A percentile compares a stretch with the other conserved stretches of the same genome.
These are phyloP conservation scores for Penaeus japonicus DNA, from an alignment of 1,140 invertebrate genomes.

Conservation along the genomic window DNA sequence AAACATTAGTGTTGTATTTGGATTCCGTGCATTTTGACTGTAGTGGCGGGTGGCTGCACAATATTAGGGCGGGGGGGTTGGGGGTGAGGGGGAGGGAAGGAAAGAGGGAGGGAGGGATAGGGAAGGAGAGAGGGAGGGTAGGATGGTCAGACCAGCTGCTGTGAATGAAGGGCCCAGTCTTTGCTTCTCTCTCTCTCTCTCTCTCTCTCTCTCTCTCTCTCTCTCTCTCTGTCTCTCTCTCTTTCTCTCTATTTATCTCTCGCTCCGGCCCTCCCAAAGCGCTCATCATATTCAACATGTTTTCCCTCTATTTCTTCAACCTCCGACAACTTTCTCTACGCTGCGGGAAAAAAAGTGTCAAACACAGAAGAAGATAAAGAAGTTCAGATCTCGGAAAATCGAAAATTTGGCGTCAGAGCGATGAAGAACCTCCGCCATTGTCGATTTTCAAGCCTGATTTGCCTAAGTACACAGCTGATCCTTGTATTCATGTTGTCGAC, in stretches of 20 bases:
- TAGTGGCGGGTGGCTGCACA: background rate
- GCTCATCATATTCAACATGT: too few relatives aligned
- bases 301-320: background rate
- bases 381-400: too few relatives aligned
- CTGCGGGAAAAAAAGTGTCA: background rate
- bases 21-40: background rate
- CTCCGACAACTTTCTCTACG: background rate
- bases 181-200: background rate
- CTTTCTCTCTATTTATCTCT: background rate
- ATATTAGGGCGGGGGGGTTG: background rate
- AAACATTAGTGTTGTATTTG: too few relatives aligned
- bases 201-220: background rate
- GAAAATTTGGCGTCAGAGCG: too few relatives aligned
- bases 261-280: too few relatives aligned
- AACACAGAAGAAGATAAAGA: too few relatives aligned
- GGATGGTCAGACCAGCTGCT: constrained; percentile 6
- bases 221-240: background rate
- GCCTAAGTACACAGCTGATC: too few relatives aligned
- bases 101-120: constrained; percentile 11
- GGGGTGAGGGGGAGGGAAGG: background rate
- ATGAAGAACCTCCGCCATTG: too few relatives aligned
- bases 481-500: too few relatives aligned
- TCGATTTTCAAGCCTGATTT: too few relatives aligned
- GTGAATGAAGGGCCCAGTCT: constrained; percentile 4
- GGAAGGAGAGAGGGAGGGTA: constrained; percentile 28